These are phyloP conservation scores for Cossypha polioptera DNA, from an alignment of 2,797 vertebrate genomes.

Conservation along the genomic window DNA sequence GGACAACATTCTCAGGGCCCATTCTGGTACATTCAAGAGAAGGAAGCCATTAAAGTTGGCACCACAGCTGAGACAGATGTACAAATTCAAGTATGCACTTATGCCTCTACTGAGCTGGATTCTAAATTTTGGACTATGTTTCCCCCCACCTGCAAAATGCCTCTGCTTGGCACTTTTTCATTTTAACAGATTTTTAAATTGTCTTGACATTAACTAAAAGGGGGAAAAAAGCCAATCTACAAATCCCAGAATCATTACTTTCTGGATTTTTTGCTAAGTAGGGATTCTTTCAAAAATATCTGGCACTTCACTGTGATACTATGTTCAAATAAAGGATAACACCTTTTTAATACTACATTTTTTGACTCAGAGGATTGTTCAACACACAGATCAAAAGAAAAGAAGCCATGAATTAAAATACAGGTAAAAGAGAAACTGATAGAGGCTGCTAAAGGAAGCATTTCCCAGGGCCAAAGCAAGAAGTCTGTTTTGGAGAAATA, in stretches of 20 bases:
- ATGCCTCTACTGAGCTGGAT: not conserved
- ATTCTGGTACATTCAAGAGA: not conserved
- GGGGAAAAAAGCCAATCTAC: not conserved
- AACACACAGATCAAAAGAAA: not conserved
- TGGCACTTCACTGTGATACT: not conserved
- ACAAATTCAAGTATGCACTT: not conserved
- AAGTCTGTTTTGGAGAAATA: not conserved
- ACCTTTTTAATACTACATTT: not conserved
- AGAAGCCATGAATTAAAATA: not conserved
- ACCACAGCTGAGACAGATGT: not conserved
- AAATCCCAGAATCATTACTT: not conserved
- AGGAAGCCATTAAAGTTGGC: not conserved
- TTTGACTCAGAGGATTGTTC: not conserved
- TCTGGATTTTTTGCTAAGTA: not conserved
- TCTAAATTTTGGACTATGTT: not conserved
- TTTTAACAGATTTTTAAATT: not conserved
- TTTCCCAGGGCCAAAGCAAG: rapidly evolving
- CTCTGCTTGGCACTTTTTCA: not conserved
- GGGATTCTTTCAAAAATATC: not conserved
- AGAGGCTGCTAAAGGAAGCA: not conserved
- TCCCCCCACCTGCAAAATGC: rapidly evolving
- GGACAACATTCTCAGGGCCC: not conserved
- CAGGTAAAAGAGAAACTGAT: not conserved
- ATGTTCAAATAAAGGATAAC: not conserved
- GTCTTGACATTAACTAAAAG: not conserved